Evolutionary conservation across 2,888 invertebrate genomes (phyloP).

Genomic region (Hesperia comma): DNA sequence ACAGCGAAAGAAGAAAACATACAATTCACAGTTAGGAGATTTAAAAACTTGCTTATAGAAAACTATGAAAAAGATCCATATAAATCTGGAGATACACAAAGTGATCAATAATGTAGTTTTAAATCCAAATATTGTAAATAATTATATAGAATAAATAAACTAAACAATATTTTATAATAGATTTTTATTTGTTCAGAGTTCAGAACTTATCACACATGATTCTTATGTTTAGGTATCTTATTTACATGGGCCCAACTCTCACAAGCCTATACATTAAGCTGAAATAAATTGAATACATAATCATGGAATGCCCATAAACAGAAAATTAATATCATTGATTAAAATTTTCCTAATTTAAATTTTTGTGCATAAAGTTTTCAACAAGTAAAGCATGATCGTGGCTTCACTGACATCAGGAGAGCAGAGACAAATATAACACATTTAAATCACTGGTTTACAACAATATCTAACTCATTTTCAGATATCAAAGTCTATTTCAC

Average conservation of each 20-base stretch:
- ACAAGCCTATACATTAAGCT: no score
- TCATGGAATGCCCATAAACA: no score
- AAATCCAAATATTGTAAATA: constrained; percentile 34
- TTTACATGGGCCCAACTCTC: no score
- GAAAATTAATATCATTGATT: no score
- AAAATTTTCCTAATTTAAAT: no score
- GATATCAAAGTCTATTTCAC: constrained; percentile 80
- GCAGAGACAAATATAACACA: no score
- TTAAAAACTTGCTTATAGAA: constrained; percentile 88
- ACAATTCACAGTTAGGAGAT: constrained; percentile 85
- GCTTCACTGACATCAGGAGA: no score
- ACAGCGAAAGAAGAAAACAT: constrained; percentile 82
- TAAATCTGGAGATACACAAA: constrained; percentile 57
- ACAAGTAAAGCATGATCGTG: no score
- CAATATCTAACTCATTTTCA: constrained; percentile 44
- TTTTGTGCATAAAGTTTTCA: no score
- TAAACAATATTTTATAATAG: not conserved
- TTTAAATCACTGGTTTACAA: no score
- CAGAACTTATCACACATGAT: not conserved
- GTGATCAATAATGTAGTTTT: constrained; percentile 43
- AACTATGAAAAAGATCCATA: constrained; percentile 86
- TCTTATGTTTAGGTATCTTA: no score
- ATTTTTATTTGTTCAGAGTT: not conserved
- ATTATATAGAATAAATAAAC: constrained; percentile 29
- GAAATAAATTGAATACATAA: no score